Conservation (phyloP, 2,113 vertebrate species). For the Ophthalmotilapia sp. region DNA sequence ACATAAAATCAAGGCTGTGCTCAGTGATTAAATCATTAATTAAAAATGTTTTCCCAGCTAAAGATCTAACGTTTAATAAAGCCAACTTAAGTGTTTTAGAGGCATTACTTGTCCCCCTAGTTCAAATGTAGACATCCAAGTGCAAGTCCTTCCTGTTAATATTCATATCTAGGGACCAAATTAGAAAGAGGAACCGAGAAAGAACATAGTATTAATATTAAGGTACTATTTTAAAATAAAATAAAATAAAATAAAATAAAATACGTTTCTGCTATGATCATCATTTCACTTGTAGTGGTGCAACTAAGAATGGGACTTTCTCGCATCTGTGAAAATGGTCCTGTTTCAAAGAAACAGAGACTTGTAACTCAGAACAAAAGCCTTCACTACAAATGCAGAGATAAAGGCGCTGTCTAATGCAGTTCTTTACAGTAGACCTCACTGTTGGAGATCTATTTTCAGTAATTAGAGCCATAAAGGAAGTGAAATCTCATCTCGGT, state of each 20-base stretch:
- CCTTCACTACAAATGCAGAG: not conserved
- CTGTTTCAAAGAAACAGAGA: not conserved
- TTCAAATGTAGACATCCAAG: not conserved
- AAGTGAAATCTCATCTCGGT: conserved; percentile 30
- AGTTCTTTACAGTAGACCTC: not conserved
- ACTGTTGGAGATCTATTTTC: conserved; percentile 44
- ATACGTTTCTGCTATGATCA: not conserved
- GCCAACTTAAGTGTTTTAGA: too few species aligned
- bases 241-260: too few species aligned
- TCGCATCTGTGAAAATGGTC: not conserved
- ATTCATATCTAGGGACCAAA: not conserved
- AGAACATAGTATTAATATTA: not conserved
- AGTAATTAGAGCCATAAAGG: conserved; percentile 52
- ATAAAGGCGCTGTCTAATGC: not conserved
- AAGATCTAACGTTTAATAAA: too few species aligned
- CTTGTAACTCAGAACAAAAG: not conserved
- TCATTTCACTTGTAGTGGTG: not conserved
- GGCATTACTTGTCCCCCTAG: too few species aligned
- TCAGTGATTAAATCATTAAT: too few species aligned
- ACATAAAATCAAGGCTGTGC: too few species aligned
- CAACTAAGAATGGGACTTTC: not conserved
- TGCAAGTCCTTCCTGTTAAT: not conserved
- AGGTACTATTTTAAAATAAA: not conserved
- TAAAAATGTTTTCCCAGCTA: too few species aligned
- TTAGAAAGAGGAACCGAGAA: not conserved